Percentiles rank a stretch among this genome's conserved stretches.
These are phyloP conservation scores for Scaptomyza hsui DNA, from an alignment of 1,140 invertebrate species.

Conservation along the genomic window DNA sequence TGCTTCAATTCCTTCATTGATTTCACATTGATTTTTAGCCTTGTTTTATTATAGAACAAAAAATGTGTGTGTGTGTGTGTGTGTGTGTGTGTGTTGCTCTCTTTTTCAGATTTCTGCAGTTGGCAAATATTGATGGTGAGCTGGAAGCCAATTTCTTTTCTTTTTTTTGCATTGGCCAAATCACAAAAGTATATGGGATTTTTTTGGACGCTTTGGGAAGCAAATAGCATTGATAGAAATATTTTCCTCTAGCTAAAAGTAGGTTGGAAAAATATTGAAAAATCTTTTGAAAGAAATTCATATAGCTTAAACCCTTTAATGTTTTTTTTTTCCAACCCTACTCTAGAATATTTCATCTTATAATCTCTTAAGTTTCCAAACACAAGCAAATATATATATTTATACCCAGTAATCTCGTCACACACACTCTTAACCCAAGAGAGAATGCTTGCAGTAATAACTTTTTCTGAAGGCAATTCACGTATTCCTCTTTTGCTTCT, in stretches of 20 bases:
- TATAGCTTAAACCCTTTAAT: too few species aligned
- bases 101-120: constrained; percentile 37
- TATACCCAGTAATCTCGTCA: constrained; percentile 9
- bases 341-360: too few species aligned
- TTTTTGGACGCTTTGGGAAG: too few species aligned
- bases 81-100: background rate
- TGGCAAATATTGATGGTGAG: constrained; percentile 64
- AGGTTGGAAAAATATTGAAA: too few species aligned
- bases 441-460: constrained; percentile 12
- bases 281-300: too few species aligned
- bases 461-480: constrained; percentile 20
- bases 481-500: background rate
- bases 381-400: background rate
- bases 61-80: constrained; percentile 1
- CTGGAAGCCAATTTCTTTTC: constrained; percentile 17
- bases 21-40: constrained; percentile 44
- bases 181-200: too few species aligned
- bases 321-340: constrained; percentile 1
- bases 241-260: too few species aligned
- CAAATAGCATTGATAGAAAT: background rate
- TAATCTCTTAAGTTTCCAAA: background rate
- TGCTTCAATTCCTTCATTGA: constrained; percentile 43
- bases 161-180: background rate
- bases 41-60: background rate
- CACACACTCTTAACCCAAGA: constrained; percentile 13